phyloP scores from a whole-genome alignment of 2,888 invertebrate genomes.

The Amphipyra berbera region DNA sequence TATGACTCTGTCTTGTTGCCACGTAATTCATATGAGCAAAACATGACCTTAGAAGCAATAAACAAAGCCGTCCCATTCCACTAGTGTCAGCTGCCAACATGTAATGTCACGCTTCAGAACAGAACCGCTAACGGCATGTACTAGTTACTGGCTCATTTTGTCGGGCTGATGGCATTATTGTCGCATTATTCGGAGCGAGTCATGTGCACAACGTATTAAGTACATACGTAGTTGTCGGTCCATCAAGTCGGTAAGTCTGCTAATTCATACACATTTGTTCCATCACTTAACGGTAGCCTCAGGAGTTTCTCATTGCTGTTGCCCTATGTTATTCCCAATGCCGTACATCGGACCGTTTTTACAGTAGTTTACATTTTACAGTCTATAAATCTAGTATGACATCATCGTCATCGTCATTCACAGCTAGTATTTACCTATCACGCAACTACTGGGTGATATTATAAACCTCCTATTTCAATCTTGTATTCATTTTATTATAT shows the following conservation, averaged over 20 bases:
- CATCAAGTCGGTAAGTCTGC: constrained; percentile 60
- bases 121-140: constrained; percentile 56
- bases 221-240: constrained; percentile 55
- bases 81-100: constrained; percentile 36
- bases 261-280: constrained; percentile 71
- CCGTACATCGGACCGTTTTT: constrained; percentile 18
- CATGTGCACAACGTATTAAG: constrained; percentile 57
- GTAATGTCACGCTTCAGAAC: constrained; percentile 52
- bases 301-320: constrained; percentile 63
- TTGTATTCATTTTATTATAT: background rate
- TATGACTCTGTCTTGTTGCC: constrained; percentile 29
- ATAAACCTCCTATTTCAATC: background rate
- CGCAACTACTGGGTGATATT: constrained; percentile 4
- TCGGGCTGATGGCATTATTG: constrained; percentile 63
- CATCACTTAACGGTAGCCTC: constrained; percentile 56
- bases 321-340: constrained; percentile 56
- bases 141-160: constrained; percentile 56
- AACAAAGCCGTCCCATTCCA: constrained; percentile 37
- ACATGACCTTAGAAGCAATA: constrained; percentile 47
- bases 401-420: constrained; percentile 19
- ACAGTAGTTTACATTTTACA: constrained; percentile 3
- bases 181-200: constrained; percentile 67
- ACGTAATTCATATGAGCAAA: constrained; percentile 40
- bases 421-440: constrained; percentile 5
- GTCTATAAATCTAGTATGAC: constrained; percentile 10